Evolutionary conservation across 2,888 invertebrate species (phyloP), one percentile per base, ranked within the genome.

Genomic region (Oligia fasciuncula): DNA sequence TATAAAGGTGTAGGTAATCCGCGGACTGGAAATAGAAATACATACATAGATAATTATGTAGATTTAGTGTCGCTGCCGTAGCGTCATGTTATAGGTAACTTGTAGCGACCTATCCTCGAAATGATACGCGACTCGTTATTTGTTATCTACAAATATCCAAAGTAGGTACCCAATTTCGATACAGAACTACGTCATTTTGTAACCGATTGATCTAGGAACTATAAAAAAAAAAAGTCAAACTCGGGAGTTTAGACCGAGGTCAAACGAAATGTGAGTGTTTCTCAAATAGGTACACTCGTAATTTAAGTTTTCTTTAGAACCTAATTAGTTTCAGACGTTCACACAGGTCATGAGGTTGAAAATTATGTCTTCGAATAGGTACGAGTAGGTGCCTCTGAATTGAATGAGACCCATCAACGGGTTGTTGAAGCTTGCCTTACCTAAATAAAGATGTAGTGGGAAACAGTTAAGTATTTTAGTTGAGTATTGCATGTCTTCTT

Each of bases 21-120:
- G n/a, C 6, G 11, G 14, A 2, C n/a, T 43, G 57, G 40, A 66
- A 66, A 65, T 65, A 74, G 29, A 81, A 65, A 19, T 46, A 79
- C 51, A 23, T 23, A 51, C 13, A 40, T 67, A 60, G 46, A 77
- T 80, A 62, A 62, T 62, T 83, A 67, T 54, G 77, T 76, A 68
- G 46, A 67, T 60, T 51, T n/a, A 14, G 57, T 29, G 8, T 14
- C 29, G 13, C 8, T 35, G 9, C 23, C 35, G 35, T 17, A 19
- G 51, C 43, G 46, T 57, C 79, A 46, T 35, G 78, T 80, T 29
- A 29, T 4, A n/a, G n/a, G n/a, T n/a, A 29, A 84, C 80, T 68
- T 80, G 83, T 66, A 14, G 40, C 35, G 43, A 60, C 83, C 77
- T 76, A 76, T 60, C 66, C 57, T 9, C 19, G 5, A 46, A 65